Conservation (phyloP, 2,797 vertebrate genomes). For the Chaetodon trifasciatus region DNA sequence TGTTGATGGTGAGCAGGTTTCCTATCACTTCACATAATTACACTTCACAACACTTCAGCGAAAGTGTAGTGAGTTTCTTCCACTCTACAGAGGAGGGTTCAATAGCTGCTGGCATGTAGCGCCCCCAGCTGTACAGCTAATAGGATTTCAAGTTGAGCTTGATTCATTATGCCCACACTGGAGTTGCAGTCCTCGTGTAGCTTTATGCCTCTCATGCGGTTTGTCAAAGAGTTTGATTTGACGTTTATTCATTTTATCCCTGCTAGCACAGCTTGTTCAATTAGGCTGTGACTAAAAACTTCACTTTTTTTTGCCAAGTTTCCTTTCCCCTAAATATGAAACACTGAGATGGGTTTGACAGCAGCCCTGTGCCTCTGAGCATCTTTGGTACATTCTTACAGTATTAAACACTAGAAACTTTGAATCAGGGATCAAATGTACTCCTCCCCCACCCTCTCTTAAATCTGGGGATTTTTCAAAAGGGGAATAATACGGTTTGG, state of each 20-base stretch:
- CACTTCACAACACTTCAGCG: slow-evolving; percentile 24
- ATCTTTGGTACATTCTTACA: slow-evolving; percentile 59
- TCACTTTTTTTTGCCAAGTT: slow-evolving; percentile 36
- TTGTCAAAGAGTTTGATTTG: slow-evolving; percentile 50
- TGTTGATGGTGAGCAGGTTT: slow-evolving; percentile 58
- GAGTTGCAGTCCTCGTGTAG: slow-evolving; percentile 27
- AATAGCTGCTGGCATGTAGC: slow-evolving; percentile 62
- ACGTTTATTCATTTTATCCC: slow-evolving; percentile 58
- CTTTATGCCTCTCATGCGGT: slow-evolving; percentile 30
- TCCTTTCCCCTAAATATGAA: slow-evolving; percentile 41
- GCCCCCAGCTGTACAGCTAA: slow-evolving; percentile 78
- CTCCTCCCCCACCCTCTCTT: slow-evolving; percentile 44
- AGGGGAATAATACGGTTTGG: slow-evolving; percentile 64
- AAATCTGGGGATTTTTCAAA: slow-evolving; percentile 72
- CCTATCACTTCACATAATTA: slow-evolving; percentile 48
- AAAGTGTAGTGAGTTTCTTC: slow-evolving; percentile 34
- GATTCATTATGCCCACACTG: slow-evolving; percentile 28
- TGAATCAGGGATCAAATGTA: slow-evolving; percentile 62
- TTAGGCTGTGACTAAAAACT: slow-evolving; percentile 54
- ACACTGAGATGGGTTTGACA: slow-evolving; percentile 45
- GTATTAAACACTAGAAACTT: slow-evolving; percentile 64
- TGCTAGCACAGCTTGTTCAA: slow-evolving; percentile 49
- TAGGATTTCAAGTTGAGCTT: slow-evolving; percentile 55
- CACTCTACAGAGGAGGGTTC: background rate
- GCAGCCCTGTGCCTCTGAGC: slow-evolving; percentile 45